phyloP scores from a whole-genome alignment of 2,888 invertebrate species.

The Eudemis profundana region DNA sequence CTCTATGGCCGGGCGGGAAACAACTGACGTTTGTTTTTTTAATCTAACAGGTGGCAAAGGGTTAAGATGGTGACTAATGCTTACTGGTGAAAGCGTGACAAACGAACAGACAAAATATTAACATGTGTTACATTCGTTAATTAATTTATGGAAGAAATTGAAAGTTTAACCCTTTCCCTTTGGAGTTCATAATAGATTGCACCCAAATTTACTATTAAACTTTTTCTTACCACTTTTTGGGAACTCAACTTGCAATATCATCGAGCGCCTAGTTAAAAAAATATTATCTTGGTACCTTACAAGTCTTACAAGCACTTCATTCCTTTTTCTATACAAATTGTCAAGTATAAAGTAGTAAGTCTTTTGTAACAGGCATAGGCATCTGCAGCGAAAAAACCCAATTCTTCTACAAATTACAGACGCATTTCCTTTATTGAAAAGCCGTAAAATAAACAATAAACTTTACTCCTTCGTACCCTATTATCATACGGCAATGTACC shows the following conservation, averaged over 20 bases:
- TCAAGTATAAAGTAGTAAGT: not conserved
- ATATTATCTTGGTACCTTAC: not conserved
- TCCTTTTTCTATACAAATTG: not conserved
- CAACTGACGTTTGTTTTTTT: slow-evolving; percentile 76
- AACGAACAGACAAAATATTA: slow-evolving; percentile 67
- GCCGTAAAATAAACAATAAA: slow-evolving; percentile 51
- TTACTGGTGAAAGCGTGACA: slow-evolving; percentile 79
- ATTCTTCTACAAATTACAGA: not conserved
- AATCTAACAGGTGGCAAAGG: slow-evolving; percentile 76
- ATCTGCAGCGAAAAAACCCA: not conserved
- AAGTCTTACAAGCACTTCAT: not conserved
- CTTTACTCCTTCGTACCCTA: slow-evolving; percentile 54
- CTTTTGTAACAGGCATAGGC: not conserved
- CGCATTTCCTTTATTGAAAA: slow-evolving; percentile 31
- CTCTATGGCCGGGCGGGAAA: slow-evolving; percentile 73
- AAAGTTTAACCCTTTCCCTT: slow-evolving; percentile 70
- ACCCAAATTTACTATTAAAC: not conserved
- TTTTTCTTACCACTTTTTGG: not conserved
- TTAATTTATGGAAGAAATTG: slow-evolving; percentile 80
- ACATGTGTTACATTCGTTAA: slow-evolving; percentile 81
- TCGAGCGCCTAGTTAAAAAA: not conserved
- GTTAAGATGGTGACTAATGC: slow-evolving; percentile 67
- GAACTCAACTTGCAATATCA: not conserved
- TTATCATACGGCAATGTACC: slow-evolving; percentile 47
- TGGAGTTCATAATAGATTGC: slow-evolving; percentile 50